Percentiles rank a stretch among this genome's conserved stretches.
phyloP scores from a whole-genome alignment of 2,113 vertebrate genomes.

The Bubo bubo region DNA sequence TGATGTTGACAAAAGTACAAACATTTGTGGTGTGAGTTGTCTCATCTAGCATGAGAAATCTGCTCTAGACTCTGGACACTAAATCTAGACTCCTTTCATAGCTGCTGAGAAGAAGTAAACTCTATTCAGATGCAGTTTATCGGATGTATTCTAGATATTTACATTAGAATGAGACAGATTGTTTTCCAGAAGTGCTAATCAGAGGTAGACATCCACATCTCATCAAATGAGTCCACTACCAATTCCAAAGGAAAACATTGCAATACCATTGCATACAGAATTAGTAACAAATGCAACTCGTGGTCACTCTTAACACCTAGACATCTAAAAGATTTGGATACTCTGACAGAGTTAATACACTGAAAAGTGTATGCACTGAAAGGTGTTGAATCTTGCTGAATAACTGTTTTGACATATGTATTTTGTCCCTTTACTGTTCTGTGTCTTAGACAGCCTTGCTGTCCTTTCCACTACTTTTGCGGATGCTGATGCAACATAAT shows the following conservation, averaged over 20 bases:
- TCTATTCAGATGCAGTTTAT: not conserved
- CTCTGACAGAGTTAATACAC: not conserved
- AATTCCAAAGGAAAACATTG: not conserved
- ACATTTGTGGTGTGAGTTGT: accelerated
- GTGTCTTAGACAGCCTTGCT: not conserved
- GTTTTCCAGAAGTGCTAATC: not conserved
- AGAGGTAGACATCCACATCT: not conserved
- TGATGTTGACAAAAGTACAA: not conserved
- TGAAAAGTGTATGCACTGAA: not conserved
- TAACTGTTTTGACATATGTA: not conserved
- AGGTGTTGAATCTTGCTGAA: not conserved
- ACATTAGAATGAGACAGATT: not conserved
- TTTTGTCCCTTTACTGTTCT: not conserved
- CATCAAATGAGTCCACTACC: not conserved
- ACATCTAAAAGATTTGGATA: not conserved
- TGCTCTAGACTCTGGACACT: not conserved
- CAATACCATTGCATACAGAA: not conserved
- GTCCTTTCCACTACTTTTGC: not conserved
- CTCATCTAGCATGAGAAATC: not conserved
- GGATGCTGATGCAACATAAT: not conserved
- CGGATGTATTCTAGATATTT: not conserved
- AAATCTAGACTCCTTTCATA: not conserved
- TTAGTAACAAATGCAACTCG: not conserved
- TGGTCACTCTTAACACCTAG: not conserved
- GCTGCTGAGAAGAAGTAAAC: not conserved